Base-by-base conservation (phyloP, 2,797 vertebrate species). In the Glossophaga mutica region DNA sequence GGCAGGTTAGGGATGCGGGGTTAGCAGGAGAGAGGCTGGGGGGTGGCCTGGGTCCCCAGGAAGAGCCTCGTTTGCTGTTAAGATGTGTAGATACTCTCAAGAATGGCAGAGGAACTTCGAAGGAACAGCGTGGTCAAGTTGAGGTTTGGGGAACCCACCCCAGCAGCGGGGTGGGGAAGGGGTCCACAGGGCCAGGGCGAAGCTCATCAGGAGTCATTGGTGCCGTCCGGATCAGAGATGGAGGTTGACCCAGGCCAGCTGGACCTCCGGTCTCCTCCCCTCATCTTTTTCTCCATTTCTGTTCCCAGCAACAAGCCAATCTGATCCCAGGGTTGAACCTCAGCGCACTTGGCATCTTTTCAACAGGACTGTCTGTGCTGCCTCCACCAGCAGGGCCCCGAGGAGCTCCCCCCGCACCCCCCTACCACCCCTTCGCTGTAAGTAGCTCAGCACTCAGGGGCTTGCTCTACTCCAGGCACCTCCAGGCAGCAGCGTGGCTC, bases 291-390 rank as follows among this genome's bases (percentile, higher is more conserved):
- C 92, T 93, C 24, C 21, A 0, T 96, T 95, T 97, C 74, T 97
- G 39, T 97, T 94, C 97, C 52, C 98, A 99, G 99, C 99, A 99
- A 98, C 99, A 99, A 98, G 98, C 99, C 98, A 99, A 98, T 98
- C 98, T 99, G 97, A 99, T 99, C 98, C 99, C 99, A 3, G 99
- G 99, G 74, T 98, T 99, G 98, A 99, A 99, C 98, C 99, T 99
- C 97, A 99, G 98, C 5, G 99, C 99, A 76, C 97, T 99, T 98
- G 99, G 99, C 97, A 99, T 99, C 98, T 99, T 99, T 98, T 99
- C 99, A 21, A 99, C 99, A 1, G 99, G 99, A 90, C 96, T 99
- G 95, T 99, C 99, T 55, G 98, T 99, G 98, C 98, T 99, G 83
- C 98, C 99, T 1, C 98, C 99, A 87, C 96, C 98, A 71, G 97